A percentile compares a stretch with the other conserved stretches of the same genome.
These are phyloP conservation scores for Zosterops japonicus DNA, from an alignment of 2,113 vertebrate species.

Conservation along the genomic window DNA sequence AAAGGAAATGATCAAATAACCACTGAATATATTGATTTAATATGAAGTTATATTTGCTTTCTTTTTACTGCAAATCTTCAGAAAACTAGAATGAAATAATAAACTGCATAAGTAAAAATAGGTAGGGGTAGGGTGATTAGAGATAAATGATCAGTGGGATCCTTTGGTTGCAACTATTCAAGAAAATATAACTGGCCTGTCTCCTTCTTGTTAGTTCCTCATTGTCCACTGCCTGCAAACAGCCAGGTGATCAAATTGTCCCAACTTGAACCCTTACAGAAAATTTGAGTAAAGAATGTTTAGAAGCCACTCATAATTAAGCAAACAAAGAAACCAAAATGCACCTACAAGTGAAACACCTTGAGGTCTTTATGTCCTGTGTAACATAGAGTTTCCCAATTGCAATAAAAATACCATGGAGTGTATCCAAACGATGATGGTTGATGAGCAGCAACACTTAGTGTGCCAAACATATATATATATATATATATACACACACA, in stretches of 20 bases:
- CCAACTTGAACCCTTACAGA: neutral
- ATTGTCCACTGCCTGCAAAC: neutral
- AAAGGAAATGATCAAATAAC: conserved; percentile 14
- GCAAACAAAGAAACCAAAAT: neutral
- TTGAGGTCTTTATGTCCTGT: neutral
- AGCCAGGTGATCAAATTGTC: neutral
- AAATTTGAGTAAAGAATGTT: neutral
- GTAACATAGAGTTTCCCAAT: neutral
- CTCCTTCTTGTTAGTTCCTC: neutral
- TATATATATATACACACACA: rapidly evolving
- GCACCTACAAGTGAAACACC: neutral
- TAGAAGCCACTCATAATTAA: neutral
- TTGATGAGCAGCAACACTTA: neutral
- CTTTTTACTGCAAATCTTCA: neutral
- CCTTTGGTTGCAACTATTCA: neutral
- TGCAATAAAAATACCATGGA: neutral
- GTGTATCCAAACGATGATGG: neutral
- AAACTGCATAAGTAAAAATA: conserved; percentile 1
- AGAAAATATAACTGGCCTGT: neutral
- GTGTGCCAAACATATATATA: too few species aligned
- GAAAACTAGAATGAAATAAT: neutral
- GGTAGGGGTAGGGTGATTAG: neutral
- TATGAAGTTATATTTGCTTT: conserved; percentile 4
- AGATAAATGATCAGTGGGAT: neutral
- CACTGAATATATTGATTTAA: neutral